These are phyloP conservation scores for Eristalinus sepulchralis DNA, from an alignment of 2,888 invertebrate genomes.

Conservation along the genomic window DNA sequence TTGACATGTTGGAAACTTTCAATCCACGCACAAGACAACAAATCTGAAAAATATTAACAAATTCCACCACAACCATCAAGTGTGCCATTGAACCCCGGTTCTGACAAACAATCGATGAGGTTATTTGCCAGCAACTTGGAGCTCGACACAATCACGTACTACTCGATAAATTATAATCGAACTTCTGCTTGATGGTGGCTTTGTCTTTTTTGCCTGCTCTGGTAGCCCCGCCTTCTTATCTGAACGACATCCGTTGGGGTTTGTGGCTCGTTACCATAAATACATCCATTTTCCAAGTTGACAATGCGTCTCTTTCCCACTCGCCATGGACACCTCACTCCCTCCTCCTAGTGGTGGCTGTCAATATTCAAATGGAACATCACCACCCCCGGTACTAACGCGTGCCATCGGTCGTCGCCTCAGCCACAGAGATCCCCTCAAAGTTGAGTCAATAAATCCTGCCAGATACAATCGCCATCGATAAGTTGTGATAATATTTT, in stretches of 20 bases:
- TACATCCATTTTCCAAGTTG: not conserved
- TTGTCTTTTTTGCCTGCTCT: not conserved
- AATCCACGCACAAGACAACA: not conserved
- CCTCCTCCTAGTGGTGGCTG: not conserved
- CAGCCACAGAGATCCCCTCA: not conserved
- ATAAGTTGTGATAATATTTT: slow-evolving; percentile 25
- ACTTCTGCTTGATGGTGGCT: not conserved
- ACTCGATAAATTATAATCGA: not conserved
- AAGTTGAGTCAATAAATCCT: slow-evolving; percentile 17
- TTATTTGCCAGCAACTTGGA: not conserved
- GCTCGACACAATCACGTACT: not conserved
- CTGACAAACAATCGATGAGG: not conserved
- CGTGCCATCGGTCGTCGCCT: too few species aligned
- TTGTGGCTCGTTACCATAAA: not conserved
- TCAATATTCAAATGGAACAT: not conserved
- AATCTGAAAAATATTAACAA: not conserved
- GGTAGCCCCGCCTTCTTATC: not conserved
- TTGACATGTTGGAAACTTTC: not conserved
- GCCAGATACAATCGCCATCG: not conserved
- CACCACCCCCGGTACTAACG: too few species aligned
- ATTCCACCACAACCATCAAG: not conserved
- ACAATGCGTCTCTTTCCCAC: not conserved
- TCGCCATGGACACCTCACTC: not conserved
- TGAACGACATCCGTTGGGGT: not conserved
- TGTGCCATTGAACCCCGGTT: not conserved